Conservation (phyloP, 2,113 vertebrate species). For the Apistogramma diplotaenia region DNA sequence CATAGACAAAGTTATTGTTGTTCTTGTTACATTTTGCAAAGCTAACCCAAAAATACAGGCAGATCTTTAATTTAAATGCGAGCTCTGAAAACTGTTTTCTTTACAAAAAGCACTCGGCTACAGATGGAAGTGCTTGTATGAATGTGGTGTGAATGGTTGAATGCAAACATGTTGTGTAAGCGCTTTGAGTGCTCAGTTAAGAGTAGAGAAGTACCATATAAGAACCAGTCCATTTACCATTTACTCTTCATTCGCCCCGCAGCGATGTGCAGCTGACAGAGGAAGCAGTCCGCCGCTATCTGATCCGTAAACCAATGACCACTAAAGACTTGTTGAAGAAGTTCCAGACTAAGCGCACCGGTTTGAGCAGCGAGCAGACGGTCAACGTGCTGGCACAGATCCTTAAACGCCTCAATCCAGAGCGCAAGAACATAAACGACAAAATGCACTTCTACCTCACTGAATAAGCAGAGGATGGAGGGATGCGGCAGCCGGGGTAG, state of each 20-base stretch:
- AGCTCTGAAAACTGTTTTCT: not conserved
- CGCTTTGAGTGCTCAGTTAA: too few relatives aligned
- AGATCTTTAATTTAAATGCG: not conserved
- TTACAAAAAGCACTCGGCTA: too few relatives aligned
- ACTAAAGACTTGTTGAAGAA: conserved; percentile 95
- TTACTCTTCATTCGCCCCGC: not conserved
- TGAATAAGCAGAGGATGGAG: conserved; percentile 64
- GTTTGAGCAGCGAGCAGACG: conserved; percentile 91
- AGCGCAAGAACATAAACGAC: conserved; percentile 88
- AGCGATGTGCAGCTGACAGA: conserved; percentile 91
- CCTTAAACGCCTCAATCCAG: conserved; percentile 90
- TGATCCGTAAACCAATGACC: conserved; percentile 94
- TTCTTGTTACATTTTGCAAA: not conserved
- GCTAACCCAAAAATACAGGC: not conserved
- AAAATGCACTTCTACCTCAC: conserved; percentile 97
- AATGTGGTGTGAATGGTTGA: too few relatives aligned
- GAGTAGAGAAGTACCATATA: too few relatives aligned
- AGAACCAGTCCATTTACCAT: too few relatives aligned
- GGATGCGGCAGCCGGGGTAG: not conserved
- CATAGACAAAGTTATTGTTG: too few relatives aligned
- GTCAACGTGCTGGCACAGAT: conserved; percentile 94
- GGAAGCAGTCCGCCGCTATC: conserved; percentile 88
- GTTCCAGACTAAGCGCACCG: conserved; percentile 94
- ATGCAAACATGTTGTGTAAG: too few relatives aligned
- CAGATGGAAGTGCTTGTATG: too few relatives aligned